Evolutionary conservation across 2,797 vertebrate genomes (phyloP).

Genomic region (Danionella dracula): DNA sequence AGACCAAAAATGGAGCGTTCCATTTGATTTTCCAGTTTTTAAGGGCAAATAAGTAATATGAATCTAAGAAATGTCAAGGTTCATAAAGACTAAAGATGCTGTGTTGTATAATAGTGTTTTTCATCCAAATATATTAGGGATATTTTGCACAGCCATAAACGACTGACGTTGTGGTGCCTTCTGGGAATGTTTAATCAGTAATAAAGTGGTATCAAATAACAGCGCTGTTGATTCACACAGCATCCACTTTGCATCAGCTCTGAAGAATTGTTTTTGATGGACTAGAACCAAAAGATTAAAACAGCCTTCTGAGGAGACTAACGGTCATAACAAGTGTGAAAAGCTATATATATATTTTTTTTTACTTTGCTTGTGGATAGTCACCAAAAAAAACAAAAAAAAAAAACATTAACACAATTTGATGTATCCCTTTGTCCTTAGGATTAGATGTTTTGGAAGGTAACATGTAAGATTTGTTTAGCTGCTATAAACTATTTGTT

Average conservation of each 20-base stretch:
- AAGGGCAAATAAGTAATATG: too few species aligned
- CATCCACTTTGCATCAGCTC: constrained; percentile 51
- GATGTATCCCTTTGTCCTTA: too few species aligned
- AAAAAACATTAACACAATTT: not conserved
- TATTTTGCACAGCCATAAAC: constrained; percentile 32
- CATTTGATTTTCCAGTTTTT: too few species aligned
- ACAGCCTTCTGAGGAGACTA: constrained; percentile 38
- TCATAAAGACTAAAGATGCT: too few species aligned
- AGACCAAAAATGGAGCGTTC: constrained; percentile 5
- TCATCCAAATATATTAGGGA: constrained; percentile 27
- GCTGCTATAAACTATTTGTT: too few species aligned
- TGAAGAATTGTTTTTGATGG: constrained; percentile 62
- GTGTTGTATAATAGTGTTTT: not conserved
- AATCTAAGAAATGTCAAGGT: too few species aligned
- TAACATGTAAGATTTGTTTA: not conserved
- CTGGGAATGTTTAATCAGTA: constrained; percentile 42
- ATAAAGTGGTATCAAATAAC: constrained; percentile 36
- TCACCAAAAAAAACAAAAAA: not conserved
- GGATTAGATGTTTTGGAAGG: not conserved
- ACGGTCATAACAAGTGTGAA: constrained; percentile 37
- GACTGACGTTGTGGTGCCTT: constrained; percentile 8
- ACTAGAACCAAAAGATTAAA: constrained; percentile 68
- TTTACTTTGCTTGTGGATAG: not conserved
- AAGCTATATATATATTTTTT: not conserved
- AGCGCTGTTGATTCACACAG: constrained; percentile 38